phyloP scores from a whole-genome alignment of 1,140 invertebrate genomes.

The Plodia interpunctella region DNA sequence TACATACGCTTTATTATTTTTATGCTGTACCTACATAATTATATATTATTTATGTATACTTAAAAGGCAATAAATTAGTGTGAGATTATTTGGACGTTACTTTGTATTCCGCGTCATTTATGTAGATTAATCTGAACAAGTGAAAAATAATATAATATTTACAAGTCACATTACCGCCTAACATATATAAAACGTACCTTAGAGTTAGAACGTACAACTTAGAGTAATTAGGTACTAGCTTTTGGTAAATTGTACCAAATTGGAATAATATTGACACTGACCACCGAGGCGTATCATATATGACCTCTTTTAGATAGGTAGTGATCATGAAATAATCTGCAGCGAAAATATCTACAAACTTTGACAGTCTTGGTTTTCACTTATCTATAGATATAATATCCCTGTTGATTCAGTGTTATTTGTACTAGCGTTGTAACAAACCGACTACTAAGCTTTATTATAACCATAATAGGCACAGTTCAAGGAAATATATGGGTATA shows the following conservation, averaged over 20 bases:
- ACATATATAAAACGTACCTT: conserved; percentile 32
- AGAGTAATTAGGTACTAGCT: conserved; percentile 65
- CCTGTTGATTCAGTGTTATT: conserved; percentile 68
- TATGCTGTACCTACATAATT: too few relatives aligned
- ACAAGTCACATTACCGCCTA: conserved; percentile 31
- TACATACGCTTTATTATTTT: too few relatives aligned
- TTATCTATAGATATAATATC: conserved; percentile 63
- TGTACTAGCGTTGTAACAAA: conserved; percentile 66
- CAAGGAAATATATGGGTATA: conserved; percentile 30
- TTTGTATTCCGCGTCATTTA: not conserved
- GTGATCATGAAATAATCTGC: conserved; percentile 39
- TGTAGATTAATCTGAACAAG: conserved; percentile 15
- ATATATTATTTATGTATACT: too few relatives aligned
- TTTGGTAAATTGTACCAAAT: conserved; percentile 64
- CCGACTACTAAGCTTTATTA: conserved; percentile 47
- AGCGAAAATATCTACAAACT: conserved; percentile 68
- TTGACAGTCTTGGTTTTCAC: conserved; percentile 73
- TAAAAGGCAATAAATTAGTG: not conserved
- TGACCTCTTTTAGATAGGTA: conserved; percentile 34
- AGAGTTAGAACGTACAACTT: conserved; percentile 46
- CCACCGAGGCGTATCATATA: conserved; percentile 38
- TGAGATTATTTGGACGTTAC: not conserved
- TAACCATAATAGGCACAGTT: conserved; percentile 51
- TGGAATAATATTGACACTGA: conserved; percentile 50
- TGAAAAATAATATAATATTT: conserved; percentile 39